Conservation (phyloP, 37 sponge, comb jelly and placozoan species). For the Halisarca cf. caerulea region DNA sequence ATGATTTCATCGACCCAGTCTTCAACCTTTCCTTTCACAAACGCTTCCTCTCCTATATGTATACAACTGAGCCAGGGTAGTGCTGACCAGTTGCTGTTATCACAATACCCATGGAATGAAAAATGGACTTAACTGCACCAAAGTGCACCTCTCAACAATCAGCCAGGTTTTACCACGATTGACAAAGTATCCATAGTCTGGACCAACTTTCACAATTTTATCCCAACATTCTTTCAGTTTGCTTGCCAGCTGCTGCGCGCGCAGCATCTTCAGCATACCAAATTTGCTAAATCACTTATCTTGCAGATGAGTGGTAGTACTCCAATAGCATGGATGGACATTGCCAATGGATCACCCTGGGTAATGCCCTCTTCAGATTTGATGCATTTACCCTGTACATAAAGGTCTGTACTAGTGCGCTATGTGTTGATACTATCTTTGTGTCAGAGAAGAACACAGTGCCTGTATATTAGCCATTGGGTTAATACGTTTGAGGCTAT, state of each 20-base stretch:
- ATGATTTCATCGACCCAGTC: not conserved
- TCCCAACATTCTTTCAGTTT: not conserved
- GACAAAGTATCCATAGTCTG: not conserved
- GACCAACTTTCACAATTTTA: not conserved
- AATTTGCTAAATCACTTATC: not conserved
- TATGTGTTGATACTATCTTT: too few relatives aligned
- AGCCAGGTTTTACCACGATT: not conserved
- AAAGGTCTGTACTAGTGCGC: too few relatives aligned
- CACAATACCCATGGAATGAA: not conserved
- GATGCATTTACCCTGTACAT: not conserved
- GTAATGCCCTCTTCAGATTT: not conserved
- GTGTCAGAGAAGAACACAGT: too few relatives aligned
- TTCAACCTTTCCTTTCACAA: not conserved
- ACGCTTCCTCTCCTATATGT: not conserved
- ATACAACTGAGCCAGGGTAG: not conserved
- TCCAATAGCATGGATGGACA: not conserved
- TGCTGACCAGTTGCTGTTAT: not conserved
- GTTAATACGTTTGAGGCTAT: too few relatives aligned
- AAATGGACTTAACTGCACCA: not conserved
- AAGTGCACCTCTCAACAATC: not conserved
- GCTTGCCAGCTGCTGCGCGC: too few relatives aligned
- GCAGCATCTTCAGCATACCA: not conserved
- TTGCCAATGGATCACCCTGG: not conserved
- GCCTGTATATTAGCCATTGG: too few relatives aligned
- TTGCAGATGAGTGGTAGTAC: not conserved